Evolutionary conservation across 2,888 invertebrate species (phyloP).

Genomic region (Microplitis deprimator): DNA sequence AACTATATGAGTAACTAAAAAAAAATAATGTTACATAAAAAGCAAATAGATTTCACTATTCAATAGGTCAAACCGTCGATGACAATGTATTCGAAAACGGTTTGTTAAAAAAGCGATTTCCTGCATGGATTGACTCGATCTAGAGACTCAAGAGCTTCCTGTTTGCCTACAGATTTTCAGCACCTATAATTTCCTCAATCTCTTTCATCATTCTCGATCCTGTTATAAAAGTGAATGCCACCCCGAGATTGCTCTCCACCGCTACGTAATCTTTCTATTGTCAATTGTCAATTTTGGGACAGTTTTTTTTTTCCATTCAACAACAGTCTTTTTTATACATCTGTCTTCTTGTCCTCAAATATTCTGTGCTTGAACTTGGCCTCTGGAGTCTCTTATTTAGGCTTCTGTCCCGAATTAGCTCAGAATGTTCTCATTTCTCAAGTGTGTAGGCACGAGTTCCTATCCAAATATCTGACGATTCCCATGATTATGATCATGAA

Average conservation of each 20-base stretch:
- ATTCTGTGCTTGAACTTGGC: constrained; percentile 20
- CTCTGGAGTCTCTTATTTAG: constrained; percentile 8
- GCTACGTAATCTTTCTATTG: constrained; percentile 58
- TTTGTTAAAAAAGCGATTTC: constrained; percentile 63
- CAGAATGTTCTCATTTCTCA: constrained; percentile 10
- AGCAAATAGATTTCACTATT: constrained; percentile 34
- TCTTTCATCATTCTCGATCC: constrained; percentile 53
- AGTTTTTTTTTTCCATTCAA: constrained; percentile 39
- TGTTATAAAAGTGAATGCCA: constrained; percentile 59
- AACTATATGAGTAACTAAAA: neutral
- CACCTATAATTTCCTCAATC: constrained; percentile 68
- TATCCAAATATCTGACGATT: constrained; percentile 6
- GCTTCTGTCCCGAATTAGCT: neutral
- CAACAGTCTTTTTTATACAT: constrained; percentile 21
- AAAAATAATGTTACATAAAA: constrained; percentile 5
- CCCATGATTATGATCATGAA: neutral
- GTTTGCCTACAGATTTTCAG: constrained; percentile 68
- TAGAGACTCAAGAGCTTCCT: constrained; percentile 57
- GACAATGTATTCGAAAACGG: constrained; percentile 3
- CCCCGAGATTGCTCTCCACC: constrained; percentile 44
- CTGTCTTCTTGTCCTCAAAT: constrained; percentile 2
- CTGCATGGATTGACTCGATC: constrained; percentile 65
- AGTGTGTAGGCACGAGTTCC: constrained; percentile 6
- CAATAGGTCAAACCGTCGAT: constrained; percentile 63
- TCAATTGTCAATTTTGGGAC: constrained; percentile 42